These are phyloP conservation scores for Pseudeuparius sepicola DNA, from an alignment of 2,888 invertebrate species.

Conservation along the genomic window DNA sequence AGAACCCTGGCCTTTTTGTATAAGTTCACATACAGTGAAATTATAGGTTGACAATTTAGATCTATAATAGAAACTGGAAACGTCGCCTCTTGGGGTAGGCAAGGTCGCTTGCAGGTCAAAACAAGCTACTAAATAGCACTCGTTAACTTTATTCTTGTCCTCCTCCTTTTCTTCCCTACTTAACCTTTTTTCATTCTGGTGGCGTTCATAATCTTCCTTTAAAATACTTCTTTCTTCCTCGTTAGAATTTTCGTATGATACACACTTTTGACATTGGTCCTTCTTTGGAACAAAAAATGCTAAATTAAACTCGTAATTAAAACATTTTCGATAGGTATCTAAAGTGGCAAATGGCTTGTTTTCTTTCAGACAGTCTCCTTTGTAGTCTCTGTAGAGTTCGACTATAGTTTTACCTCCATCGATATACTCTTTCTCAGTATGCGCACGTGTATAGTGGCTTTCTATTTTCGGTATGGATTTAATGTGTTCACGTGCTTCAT, in stretches of 20 bases:
- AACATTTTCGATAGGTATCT: constrained; percentile 11
- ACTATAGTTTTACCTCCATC: constrained; percentile 16
- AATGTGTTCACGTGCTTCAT: constrained; percentile 13
- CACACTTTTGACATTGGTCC: constrained; percentile 12
- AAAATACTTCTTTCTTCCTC: constrained; percentile 13
- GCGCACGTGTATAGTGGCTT: constrained; percentile 17
- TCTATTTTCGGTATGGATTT: constrained; percentile 16
- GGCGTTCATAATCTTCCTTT: constrained; percentile 4
- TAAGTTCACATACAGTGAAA: constrained; percentile 15
- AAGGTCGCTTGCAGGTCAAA: constrained; percentile 25
- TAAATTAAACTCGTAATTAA: constrained; percentile 15
- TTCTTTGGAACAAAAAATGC: constrained; percentile 12
- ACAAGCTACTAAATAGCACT: constrained; percentile 12
- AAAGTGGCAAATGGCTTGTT: constrained; percentile 6
- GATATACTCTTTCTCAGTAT: constrained; percentile 15
- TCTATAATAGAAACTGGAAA: constrained; percentile 18
- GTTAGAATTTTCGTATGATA: constrained; percentile 9
- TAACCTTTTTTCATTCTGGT: constrained; percentile 8
- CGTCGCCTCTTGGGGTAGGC: constrained; percentile 23
- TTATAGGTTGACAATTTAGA: constrained; percentile 15
- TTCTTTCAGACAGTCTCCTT: constrained; percentile 5
- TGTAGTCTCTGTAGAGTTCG: constrained; percentile 14
- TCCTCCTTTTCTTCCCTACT: constrained; percentile 12
- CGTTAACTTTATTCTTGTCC: constrained; percentile 9
- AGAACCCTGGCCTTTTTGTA: constrained; percentile 12